Evolutionary conservation across 2,888 invertebrate genomes (phyloP), one percentile per base, ranked within the genome.

Genomic region (Exocentrus adspersus): DNA sequence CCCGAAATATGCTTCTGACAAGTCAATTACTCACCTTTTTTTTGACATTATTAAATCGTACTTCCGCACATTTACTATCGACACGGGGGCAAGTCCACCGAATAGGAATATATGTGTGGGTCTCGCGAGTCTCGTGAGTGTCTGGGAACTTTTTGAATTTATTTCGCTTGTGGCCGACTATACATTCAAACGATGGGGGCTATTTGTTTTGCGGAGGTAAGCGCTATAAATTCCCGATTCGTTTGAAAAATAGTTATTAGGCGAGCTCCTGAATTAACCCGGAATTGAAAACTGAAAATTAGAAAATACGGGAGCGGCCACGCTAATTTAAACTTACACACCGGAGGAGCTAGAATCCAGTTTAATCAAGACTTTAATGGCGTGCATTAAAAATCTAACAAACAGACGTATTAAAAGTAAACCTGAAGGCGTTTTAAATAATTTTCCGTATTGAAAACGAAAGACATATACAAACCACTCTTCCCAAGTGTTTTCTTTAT

Each of bases 31-130:
- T 42, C 24, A 12, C 41, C 43, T 21, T 16, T 16, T n/a, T 24
- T 16, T 54, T 17, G 42, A 30, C 54, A 42, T 54, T 54, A 54
- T 54, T 54, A 54, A 54, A 54, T 43, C 43, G 43, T 43, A 45
- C 43, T 21, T 43, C 54, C 43, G 28, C 43, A 42, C 54, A 14
- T 30, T n/a, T 16, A 28, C 12, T 30, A 24, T 42, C 42, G 43
- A 54, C 28, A 48, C 54, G 28, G 21, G 28, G n/a, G n/a, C n/a
- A 54, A 54, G 54, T 53, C 16, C 41, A 16, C 37, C 21, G 53
- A 41, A 53, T 53, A 37, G 53, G 21, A 41, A 53, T 53, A 41
- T 53, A 42, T 53, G 53, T 53, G 53, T 53, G 53, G 42, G 41
- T 30, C 53, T 21, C 53, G 16, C 30, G 53, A 41, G 53, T 41